phyloP scores from a whole-genome alignment of 2,888 invertebrate genomes.

The Drosophila paramelanica region DNA sequence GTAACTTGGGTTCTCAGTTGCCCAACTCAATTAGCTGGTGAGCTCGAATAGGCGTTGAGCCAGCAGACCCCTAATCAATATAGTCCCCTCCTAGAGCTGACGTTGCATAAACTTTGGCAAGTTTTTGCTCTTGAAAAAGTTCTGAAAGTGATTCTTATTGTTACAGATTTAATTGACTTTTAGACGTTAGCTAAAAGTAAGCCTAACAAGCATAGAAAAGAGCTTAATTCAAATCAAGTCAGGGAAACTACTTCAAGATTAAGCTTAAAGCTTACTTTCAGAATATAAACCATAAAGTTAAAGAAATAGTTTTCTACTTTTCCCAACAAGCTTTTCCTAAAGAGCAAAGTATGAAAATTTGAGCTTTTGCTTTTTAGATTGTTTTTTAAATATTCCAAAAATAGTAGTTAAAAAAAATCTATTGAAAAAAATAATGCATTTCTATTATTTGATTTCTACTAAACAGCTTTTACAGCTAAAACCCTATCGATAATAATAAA shows the following conservation, averaged over 20 bases:
- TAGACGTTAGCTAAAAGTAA: slow-evolving; percentile 9
- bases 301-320: not conserved
- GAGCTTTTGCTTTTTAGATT: not conserved
- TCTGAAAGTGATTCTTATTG: slow-evolving; percentile 29
- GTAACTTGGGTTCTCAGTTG: slow-evolving; percentile 37
- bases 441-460: no score
- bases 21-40: slow-evolving; percentile 63
- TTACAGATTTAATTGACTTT: slow-evolving; percentile 39
- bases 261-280: slow-evolving; percentile 13
- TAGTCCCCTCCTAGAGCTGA: slow-evolving; percentile 1
- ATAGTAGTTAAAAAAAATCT: no score
- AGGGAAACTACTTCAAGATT: not conserved
- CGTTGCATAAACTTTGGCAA: slow-evolving; percentile 23
- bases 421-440: no score
- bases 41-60: slow-evolving; percentile 30
- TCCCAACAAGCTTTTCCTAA: not conserved
- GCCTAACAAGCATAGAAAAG: not conserved
- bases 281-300: slow-evolving; percentile 1
- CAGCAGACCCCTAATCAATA: slow-evolving; percentile 45
- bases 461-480: no score
- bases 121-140: slow-evolving; percentile 22
- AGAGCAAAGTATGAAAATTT: not conserved
- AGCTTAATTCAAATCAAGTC: slow-evolving; percentile 1
- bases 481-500: no score
- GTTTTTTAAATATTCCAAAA: no score